Percentiles rank a stretch among this genome's conserved stretches.
phyloP scores from a whole-genome alignment of 1,140 invertebrate species.

The Drosophila biarmipes region DNA sequence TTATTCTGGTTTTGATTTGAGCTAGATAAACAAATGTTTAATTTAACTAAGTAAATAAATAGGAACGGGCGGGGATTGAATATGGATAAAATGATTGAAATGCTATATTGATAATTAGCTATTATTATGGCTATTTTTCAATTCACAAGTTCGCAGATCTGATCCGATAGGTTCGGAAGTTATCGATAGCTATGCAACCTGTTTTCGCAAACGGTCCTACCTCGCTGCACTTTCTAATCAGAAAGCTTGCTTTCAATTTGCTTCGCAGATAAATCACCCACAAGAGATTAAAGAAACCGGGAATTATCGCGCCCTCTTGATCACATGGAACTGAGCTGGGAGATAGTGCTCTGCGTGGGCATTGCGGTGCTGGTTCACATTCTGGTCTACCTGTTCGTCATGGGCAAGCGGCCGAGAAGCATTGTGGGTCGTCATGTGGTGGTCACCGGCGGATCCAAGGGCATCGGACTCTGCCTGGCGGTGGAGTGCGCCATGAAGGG shows the following conservation, averaged over 20 bases:
- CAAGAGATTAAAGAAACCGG: conserved; percentile 8
- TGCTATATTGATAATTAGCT: too few species aligned
- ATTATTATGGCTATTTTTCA: too few species aligned
- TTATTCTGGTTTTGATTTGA: background rate
- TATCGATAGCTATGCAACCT: background rate
- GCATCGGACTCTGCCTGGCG: conserved; percentile 95
- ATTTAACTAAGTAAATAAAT: too few species aligned
- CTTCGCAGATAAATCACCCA: conserved; percentile 1
- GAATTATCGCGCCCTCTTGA: background rate
- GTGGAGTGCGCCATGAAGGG: conserved; percentile 90
- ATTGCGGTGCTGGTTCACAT: conserved; percentile 51
- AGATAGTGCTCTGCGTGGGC: conserved; percentile 45
- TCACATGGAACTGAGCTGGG: conserved; percentile 63
- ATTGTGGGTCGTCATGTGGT: conserved; percentile 86
- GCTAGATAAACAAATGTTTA: too few species aligned
- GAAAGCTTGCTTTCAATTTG: background rate
- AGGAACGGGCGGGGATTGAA: too few species aligned
- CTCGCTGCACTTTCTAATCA: conserved; percentile 41
- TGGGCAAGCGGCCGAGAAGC: conserved; percentile 61
- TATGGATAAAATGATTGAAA: too few species aligned
- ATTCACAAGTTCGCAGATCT: background rate
- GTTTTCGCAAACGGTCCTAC: conserved; percentile 11
- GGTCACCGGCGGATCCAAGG: conserved; percentile 97
- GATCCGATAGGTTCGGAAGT: too few species aligned
- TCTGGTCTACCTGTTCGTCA: conserved; percentile 67